Evolutionary conservation across 2,888 invertebrate genomes (phyloP), one percentile per base, ranked within the genome.

Genomic region (Standfussiana lucernea): DNA sequence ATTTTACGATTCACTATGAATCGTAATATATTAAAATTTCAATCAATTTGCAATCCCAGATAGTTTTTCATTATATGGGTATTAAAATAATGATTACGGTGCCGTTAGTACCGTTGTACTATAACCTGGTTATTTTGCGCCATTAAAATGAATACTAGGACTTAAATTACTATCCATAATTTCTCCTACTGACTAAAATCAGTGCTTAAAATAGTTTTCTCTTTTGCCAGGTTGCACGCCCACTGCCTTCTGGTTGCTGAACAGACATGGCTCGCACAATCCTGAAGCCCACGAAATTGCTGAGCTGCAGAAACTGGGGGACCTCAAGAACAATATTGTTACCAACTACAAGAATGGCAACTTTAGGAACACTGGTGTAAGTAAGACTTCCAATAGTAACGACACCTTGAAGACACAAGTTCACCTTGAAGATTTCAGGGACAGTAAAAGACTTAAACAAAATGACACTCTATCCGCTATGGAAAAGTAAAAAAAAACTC

Each of bases 181-280:
- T 45, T 61, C 42, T 45, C 35, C 40, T 56, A 21, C 40, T 61
- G 7, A 56, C 35, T 47, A 32, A 40, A 77, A 77, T 35, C 6
- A 37, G 53, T 21, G 45, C 21, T n/a, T 59, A 40, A 2, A 47
- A 47, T 64, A 1, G 8, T 42, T 45, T 45, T 32, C 10, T 68
- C 35, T 69, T 4, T 78, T 69, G 42, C 21, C 92, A 98, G 98
- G 97, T 87, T 98, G 98, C 89, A 95, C 97, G 78, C 97, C 98
- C 0, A 94, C 97, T 2, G 98, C 98, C 85, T 97, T 98, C 78
- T 98, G 98, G 98, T 96, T 98, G 89, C 92, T 98, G 67, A 97
- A 97, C 84, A 97, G 98, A 7, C 98, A 98, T 88, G 98, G 98
- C 13, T 97, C 98, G 0, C 97, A 97, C 85, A 97, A 97, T 85